Base-by-base conservation (phyloP, 2,113 vertebrate species). In the Gambusia holbrooki region DNA sequence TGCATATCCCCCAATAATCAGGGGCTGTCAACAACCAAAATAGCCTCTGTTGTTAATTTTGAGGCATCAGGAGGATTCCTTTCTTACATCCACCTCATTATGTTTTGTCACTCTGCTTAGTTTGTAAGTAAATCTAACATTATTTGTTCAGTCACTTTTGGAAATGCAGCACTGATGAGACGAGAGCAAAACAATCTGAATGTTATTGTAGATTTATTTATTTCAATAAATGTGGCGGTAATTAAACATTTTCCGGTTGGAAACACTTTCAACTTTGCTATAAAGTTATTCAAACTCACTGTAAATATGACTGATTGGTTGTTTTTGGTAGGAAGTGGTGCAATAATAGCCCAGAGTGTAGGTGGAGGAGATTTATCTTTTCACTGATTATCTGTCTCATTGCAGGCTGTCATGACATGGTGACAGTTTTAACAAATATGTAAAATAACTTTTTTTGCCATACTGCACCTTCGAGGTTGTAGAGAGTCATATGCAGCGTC, bases 1-100 rank as follows among this genome's bases (percentile, higher is more conserved):
- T 62, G 76, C 68, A 66, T 77, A 76, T 66, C 77, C 81, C 84
- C 77, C 68, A 79, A 42, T 68, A 87, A 69, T 77, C 74, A 79
- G 51, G 64, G 68, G 73, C 63, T 1, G 28, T 78, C 82, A 77
- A 83, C 58, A 73, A 73, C 66, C 60, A 8, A 65, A 79, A 33
- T 48, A 66, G 65, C 1, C 54, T 45, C 73, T 84, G 68, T 78
- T 76, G 85, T 82, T 87, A 51, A 40, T 65, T 81, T 84, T 77
- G 35, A 73, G 45, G 63, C 62, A 62, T 66, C 45, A 17, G 6
- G 76, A 79, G 83, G 83, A 71, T 81, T 87, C 70, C 42, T 65
- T 27, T 61, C 19, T 22, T 33, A 28, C 54, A 37, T 15, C n/a
- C 0, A 6, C n/a, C 71, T 79, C 14, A 62, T 27, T 19, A 75